Conservation (phyloP, 2,797 vertebrate species). For the Trachops cirrhosus region DNA sequence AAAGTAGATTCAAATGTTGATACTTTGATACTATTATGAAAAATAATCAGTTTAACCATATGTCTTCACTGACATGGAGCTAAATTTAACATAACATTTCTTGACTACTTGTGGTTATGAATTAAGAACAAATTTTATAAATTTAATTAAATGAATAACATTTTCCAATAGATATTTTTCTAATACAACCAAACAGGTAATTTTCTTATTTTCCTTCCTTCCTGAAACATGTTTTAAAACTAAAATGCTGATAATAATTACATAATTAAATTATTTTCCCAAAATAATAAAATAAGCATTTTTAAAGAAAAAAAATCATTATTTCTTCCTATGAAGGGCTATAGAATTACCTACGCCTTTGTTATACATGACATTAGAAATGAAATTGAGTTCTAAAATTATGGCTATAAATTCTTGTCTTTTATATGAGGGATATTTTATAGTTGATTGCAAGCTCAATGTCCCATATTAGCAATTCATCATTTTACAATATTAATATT, state of each 20-base stretch:
- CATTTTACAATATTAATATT: conserved; percentile 63
- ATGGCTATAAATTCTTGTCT: conserved; percentile 45
- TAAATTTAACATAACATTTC: background rate
- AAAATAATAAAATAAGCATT: conserved; percentile 32
- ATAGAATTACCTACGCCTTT: conserved; percentile 41
- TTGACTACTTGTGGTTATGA: background rate
- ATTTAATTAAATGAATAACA: background rate
- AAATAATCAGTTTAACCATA: background rate
- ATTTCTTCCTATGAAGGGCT: background rate
- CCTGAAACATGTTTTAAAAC: background rate
- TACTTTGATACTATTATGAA: background rate
- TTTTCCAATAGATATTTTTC: background rate
- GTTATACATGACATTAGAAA: background rate
- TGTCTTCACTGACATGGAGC: background rate
- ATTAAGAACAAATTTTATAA: background rate
- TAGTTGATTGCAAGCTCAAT: conserved; percentile 65
- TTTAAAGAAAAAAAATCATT: conserved; percentile 11
- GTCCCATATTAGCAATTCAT: conserved; percentile 68
- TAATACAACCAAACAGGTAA: background rate
- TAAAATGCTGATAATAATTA: background rate
- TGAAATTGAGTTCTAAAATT: conserved; percentile 56
- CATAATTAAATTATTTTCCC: background rate
- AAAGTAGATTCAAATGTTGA: background rate
- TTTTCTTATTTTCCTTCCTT: background rate
- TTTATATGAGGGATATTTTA: conserved; percentile 64